Base-by-base conservation (phyloP, 2,113 vertebrate species). In the Bufo gargarizans region DNA sequence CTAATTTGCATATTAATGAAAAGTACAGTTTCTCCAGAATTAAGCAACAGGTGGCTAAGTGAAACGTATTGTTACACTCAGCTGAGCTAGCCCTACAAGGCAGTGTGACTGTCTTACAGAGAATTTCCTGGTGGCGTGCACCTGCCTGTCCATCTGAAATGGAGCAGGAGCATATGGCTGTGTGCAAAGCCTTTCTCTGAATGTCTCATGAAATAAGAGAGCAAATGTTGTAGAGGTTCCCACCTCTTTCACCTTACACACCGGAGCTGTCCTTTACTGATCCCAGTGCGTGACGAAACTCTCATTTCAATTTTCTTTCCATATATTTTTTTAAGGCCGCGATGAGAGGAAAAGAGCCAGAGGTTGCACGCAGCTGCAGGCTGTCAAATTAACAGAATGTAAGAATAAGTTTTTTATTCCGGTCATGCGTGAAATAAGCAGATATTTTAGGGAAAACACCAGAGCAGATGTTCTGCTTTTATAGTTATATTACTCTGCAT, bases 381-480 rank as follows among this genome's bases (percentile, higher is more conserved):
- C 96, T 96, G 95, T 96, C 93, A 94, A 96, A 96, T 95, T 96
- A 96, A 95, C 96, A 95, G 95, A 95, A 96, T 95, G 95, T 59
- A 77, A 58, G 95, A 95, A 95, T 95, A 93, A 47, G 33, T 86
- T 58, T 84, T 33, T 96, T 95, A 95, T 96, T 94, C 96, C 95
- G 95, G 94, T 95, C 94, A 95, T 96, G 95, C 95, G 96, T 96
- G 96, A 96, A 86, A 95, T 95, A 95, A 95, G 95, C 94, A 96
- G 94, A 94, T 94, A 91, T 96, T 96, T 96, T 94, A 93, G 95
- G 95, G 95, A 95, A 96, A 95, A 96, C 95, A 95, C 95, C 95
- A 95, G 95, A 96, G 94, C 95, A 96, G 95, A 96, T 96, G 95
- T 95, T 77, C 55, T 77, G 16, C 55, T 14, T 43, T 67, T 67